Evolutionary conservation across 2,113 vertebrate genomes (phyloP).

Genomic region (Mus musculus): GRCm39 chr2:103616001-103616500

Average conservation of each 20-base stretch:
- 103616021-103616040: not conserved
- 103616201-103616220: not conserved
- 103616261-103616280: not conserved
- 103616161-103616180: conserved; percentile 3
- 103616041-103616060: conserved; percentile 22
- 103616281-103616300: not conserved
- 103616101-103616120: not conserved
- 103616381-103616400: not conserved
- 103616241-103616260: not conserved
- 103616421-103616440: not conserved
- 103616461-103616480: not conserved
- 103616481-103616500: not conserved
- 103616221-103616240: not conserved
- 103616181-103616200: not conserved
- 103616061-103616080: not conserved
- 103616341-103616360: not conserved
- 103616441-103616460: not conserved
- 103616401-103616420: not conserved
- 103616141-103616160: not conserved
- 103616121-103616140: conserved; percentile 18
- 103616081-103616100: not conserved
- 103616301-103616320: not conserved
- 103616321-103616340: not conserved
- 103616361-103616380: not conserved
- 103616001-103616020: not conserved